phyloP scores from a whole-genome alignment of 2,888 invertebrate genomes.

The Actias luna region DNA sequence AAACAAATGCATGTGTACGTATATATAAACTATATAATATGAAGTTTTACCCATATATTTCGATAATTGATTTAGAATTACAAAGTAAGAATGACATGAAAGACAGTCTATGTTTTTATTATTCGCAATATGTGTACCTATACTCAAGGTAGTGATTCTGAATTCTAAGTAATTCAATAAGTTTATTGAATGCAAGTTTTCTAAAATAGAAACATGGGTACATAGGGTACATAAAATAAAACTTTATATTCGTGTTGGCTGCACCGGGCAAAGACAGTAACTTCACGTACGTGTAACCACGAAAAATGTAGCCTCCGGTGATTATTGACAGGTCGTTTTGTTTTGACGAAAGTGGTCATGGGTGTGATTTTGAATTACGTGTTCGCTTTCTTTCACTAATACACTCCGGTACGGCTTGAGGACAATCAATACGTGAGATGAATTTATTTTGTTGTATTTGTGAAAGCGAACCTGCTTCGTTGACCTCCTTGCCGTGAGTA shows the following conservation, averaged over 20 bases:
- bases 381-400: slow-evolving; percentile 80
- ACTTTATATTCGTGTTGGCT: neutral
- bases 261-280: neutral
- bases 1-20: neutral
- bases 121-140: neutral
- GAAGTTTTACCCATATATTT: neutral
- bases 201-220: neutral
- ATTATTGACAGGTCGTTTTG: slow-evolving; percentile 16
- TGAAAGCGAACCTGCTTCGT: slow-evolving; percentile 77
- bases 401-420: slow-evolving; percentile 70
- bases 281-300: neutral
- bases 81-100: neutral
- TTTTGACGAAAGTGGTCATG: slow-evolving; percentile 62
- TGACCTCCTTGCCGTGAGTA: slow-evolving; percentile 74
- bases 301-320: slow-evolving; percentile 6
- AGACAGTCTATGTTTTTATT: neutral
- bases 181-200: neutral
- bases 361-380: slow-evolving; percentile 61
- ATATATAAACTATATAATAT: neutral
- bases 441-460: slow-evolving; percentile 81
- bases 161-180: too few relatives aligned
- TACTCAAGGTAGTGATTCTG: too few relatives aligned
- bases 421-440: slow-evolving; percentile 81
- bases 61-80: neutral
- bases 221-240: neutral